Evolutionary conservation across 1,140 invertebrate species (phyloP).

Genomic region (Zaprionus africanus): DNA sequence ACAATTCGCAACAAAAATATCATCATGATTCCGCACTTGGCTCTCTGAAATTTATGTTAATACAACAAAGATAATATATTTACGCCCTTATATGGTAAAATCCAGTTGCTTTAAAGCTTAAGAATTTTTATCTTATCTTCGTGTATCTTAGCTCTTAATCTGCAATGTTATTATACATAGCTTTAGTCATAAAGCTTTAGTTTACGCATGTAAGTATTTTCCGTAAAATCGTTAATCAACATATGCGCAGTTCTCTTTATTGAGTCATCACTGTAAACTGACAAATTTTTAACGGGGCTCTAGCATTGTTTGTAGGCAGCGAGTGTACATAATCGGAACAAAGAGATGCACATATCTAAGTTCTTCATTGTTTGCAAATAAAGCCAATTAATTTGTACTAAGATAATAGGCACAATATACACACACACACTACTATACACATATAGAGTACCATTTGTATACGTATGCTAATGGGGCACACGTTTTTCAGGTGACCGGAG

Average conservation of each 20-base stretch:
- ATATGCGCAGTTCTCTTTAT: neutral
- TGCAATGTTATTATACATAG: neutral
- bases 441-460: slow-evolving; percentile 9
- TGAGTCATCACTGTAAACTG: neutral
- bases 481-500: slow-evolving; percentile 73
- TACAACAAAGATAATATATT: neutral
- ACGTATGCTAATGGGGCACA: slow-evolving; percentile 12
- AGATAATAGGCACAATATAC: slow-evolving; percentile 45
- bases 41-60: neutral
- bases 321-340: neutral
- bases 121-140: neutral
- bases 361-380: slow-evolving; percentile 73
- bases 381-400: slow-evolving; percentile 71
- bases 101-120: neutral
- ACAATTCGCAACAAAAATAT: neutral
- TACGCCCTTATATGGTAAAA: neutral
- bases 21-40: too few relatives aligned
- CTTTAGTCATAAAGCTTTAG: neutral
- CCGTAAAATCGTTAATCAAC: neutral
- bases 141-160: neutral
- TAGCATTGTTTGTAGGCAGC: neutral
- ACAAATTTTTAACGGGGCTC: neutral
- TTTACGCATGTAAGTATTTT: neutral
- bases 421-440: neutral
- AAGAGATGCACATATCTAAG: slow-evolving; percentile 16